Evolutionary conservation across 2,888 invertebrate species (phyloP).

Genomic region (Pteria penguin): DNA sequence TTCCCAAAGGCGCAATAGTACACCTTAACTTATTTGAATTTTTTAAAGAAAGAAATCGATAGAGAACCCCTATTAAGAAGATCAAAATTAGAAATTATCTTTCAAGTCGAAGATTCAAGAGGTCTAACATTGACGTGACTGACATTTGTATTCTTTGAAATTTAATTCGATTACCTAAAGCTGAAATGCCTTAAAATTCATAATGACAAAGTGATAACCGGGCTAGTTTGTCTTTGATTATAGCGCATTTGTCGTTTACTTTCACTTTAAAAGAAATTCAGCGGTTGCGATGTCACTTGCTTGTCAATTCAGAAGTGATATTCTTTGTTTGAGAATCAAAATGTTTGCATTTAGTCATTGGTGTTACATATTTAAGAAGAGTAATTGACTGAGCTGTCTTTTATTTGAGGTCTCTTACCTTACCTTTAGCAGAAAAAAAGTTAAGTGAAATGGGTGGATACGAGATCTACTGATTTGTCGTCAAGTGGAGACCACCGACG

Average conservation of each 20-base stretch:
- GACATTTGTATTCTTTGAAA: not conserved
- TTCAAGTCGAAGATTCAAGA: conserved; percentile 9
- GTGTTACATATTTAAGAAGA: conserved; percentile 14
- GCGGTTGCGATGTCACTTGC: conserved; percentile 11
- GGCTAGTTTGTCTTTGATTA: not conserved
- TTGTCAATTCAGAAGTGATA: conserved; percentile 10
- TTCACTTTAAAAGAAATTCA: conserved; percentile 15
- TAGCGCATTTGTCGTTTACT: not conserved
- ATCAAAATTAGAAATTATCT: conserved; percentile 8
- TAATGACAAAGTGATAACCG: not conserved
- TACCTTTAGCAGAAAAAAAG: not conserved
- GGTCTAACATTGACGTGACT: not conserved
- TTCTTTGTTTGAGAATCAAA: conserved; percentile 23
- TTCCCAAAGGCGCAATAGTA: conserved; percentile 1
- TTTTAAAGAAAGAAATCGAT: not conserved
- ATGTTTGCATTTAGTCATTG: conserved; percentile 24
- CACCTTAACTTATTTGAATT: not conserved
- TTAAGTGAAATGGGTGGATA: not conserved
- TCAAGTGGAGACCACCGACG: not conserved
- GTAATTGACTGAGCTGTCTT: not conserved
- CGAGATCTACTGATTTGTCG: not conserved
- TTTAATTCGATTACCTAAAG: not conserved
- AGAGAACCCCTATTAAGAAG: not conserved
- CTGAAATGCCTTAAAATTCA: not conserved
- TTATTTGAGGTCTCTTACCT: not conserved